These are phyloP conservation scores for Pentalonia nigronervosa DNA, from an alignment of 1,140 invertebrate genomes.

Conservation along the genomic window DNA sequence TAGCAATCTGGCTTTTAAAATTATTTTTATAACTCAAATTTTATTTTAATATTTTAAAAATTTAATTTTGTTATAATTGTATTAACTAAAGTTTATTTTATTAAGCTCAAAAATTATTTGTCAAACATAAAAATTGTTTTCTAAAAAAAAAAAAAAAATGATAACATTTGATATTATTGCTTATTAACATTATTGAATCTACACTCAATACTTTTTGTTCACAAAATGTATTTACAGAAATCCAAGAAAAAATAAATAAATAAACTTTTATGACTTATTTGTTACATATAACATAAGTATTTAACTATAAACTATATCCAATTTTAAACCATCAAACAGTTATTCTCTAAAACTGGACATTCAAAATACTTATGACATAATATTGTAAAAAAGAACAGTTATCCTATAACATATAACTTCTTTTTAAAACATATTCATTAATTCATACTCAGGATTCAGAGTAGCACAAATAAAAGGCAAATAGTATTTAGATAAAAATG, in stretches of 20 bases:
- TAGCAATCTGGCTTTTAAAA: background rate
- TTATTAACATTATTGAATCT: background rate
- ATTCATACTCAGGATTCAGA: background rate
- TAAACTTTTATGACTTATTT: background rate
- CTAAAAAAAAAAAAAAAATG: background rate
- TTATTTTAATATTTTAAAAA: background rate
- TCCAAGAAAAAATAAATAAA: background rate
- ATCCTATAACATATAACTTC: background rate
- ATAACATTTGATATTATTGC: background rate
- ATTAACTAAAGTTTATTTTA: background rate
- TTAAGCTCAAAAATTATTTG: background rate
- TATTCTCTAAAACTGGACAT: background rate
- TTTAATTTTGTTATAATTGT: background rate
- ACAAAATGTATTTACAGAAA: background rate
- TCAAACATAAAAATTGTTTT: background rate
- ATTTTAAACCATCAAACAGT: background rate
- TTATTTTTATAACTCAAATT: background rate
- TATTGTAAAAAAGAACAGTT: background rate
- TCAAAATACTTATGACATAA: background rate
- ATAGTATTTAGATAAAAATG: background rate
- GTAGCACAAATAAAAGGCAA: background rate
- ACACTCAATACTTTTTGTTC: background rate
- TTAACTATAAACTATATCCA: background rate
- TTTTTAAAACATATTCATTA: background rate
- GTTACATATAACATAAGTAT: background rate